A percentile compares a stretch with the other conserved stretches of the same genome.
Evolutionary conservation across 2,113 vertebrate species (phyloP).

Genomic region (Sorex araneus): DNA sequence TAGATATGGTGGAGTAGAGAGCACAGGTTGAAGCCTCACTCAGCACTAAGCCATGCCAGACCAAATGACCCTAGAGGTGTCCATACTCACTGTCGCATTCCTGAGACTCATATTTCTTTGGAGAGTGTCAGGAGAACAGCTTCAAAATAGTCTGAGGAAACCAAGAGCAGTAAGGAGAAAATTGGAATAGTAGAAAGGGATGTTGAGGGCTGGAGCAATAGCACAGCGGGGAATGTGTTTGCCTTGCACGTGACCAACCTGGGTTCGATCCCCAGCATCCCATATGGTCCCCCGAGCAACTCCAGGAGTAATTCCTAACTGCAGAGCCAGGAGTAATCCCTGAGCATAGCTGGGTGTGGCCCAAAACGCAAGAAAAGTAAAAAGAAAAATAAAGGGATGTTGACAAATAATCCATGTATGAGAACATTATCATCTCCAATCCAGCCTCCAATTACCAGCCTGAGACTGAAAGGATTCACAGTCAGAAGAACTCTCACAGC

Average conservation of each 20-base stretch:
- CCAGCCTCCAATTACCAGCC: too few species aligned
- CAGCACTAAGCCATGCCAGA: background rate
- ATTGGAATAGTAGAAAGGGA: too few species aligned
- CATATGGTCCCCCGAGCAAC: too few species aligned
- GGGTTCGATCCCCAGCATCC: too few species aligned
- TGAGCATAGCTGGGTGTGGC: too few species aligned
- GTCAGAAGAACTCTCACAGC: too few species aligned
- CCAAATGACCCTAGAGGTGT: background rate
- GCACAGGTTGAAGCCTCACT: background rate
- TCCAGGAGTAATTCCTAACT: too few species aligned
- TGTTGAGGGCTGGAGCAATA: too few species aligned
- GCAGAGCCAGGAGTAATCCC: too few species aligned
- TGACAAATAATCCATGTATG: background rate
- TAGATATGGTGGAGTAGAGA: background rate
- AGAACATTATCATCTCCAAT: background rate
- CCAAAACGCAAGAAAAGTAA: background rate
- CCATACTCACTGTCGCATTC: background rate
- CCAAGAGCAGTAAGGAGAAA: background rate
- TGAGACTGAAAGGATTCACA: too few species aligned
- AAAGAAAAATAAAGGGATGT: background rate
- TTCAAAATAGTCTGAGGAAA: background rate
- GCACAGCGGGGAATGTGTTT: too few species aligned
- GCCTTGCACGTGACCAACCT: too few species aligned
- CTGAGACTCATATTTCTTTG: background rate
- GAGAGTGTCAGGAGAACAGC: background rate